A percentile compares a stretch with the other conserved stretches of the same genome.
phyloP scores from a whole-genome alignment of 2,113 vertebrate species.

The Paedocypris sp. region DNA sequence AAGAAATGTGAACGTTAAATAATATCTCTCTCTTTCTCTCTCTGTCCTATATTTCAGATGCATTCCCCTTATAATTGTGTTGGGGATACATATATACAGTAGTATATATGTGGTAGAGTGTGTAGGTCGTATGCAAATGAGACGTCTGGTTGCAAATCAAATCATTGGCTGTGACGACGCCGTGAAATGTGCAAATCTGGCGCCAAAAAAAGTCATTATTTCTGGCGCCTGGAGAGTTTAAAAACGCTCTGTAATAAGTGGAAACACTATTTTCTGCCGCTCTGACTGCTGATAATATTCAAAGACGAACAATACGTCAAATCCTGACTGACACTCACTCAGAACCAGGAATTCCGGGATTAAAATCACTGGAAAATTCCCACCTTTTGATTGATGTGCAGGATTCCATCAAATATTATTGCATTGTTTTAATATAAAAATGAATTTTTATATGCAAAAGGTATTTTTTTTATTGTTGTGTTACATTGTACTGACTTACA shows the following conservation, averaged over 20 bases:
- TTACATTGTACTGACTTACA: too few species aligned
- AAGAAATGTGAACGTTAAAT: too few species aligned
- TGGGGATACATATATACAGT: too few species aligned
- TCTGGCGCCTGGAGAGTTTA: background rate
- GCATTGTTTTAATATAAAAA: too few species aligned
- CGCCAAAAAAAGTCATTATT: slow-evolving; percentile 2
- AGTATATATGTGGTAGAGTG: slow-evolving; percentile 19
- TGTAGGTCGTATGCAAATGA: slow-evolving; percentile 42
- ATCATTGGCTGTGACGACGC: background rate
- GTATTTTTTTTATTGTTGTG: too few species aligned
- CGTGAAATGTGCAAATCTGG: background rate
- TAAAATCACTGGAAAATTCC: too few species aligned
- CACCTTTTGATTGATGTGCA: too few species aligned
- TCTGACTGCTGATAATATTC: background rate
- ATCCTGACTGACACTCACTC: slow-evolving; percentile 14
- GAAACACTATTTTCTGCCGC: background rate
- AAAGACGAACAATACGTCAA: background rate
- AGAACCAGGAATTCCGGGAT: slow-evolving; percentile 1
- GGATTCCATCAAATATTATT: too few species aligned
- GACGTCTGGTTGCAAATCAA: slow-evolving; percentile 22
- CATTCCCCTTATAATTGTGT: too few species aligned
- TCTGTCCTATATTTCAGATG: too few species aligned
- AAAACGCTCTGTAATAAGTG: slow-evolving; percentile 5
- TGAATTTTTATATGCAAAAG: too few species aligned
- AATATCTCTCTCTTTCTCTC: too few species aligned